Evolutionary conservation across 2,888 invertebrate species (phyloP), one percentile per base, ranked within the genome.

Genomic region (Platynereis dumerilii): DNA sequence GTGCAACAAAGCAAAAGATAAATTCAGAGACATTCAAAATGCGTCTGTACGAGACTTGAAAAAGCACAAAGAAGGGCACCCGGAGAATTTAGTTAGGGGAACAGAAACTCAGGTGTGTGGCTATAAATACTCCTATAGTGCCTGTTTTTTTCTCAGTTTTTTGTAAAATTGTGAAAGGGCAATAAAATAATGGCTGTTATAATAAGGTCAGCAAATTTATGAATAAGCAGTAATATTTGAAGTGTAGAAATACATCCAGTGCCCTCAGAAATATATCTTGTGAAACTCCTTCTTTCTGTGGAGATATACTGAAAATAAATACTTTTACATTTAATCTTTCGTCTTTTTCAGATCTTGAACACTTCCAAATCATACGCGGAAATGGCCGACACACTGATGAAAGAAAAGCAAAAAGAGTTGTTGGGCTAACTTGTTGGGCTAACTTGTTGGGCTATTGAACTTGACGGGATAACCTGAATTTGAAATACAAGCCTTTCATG

Each of bases 1-100:
- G 59, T 93, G 90, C 78, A 88, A 91, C 2, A 92, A 91, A 82
- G 91, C 92, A 71, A 90, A 91, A 77, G 91, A 92, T 80, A 84
- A 87, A 10, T 87, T 95, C 60, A 90, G 90, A 80, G 90, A 92
- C 68, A 86, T 91, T 0, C 92, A 93, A 79, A 91, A 89, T 77
- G 89, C 89, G 70, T 88, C 88, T 66, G 83, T 91, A 0, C 92
- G 90, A 76, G 89, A 88, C 75, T 81, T 91, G 0, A 93, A 91
- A 78, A 90, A 88, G 72, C 88, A 91, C 70, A 86, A 88, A 26
- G 88, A 88, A 2, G 72, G 71, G 34, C 83, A 92, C 10, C 90
- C 92, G 0, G 88, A 89, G 78, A 95, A 96, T 83, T 79, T 90
- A 17, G 78, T 88, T 12, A 88, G 34, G 12, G 34, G 34, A 34